These are phyloP conservation scores for Spongia lamella DNA, from an alignment of 37 sponge, comb jelly and placozoan species.

Conservation along the genomic window DNA sequence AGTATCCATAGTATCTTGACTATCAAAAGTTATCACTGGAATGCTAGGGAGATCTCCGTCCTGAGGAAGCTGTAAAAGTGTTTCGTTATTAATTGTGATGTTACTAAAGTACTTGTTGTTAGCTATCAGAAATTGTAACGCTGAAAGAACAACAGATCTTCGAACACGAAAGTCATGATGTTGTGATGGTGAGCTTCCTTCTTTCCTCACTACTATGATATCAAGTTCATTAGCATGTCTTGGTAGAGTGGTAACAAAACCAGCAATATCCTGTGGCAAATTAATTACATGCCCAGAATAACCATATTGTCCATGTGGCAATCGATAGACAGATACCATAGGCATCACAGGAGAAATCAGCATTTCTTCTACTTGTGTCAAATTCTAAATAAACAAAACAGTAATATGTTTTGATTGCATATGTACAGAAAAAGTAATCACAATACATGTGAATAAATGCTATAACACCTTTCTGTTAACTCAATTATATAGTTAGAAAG, in stretches of 20 bases:
- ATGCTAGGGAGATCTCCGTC: slow-evolving; percentile 30
- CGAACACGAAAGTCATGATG: slow-evolving; percentile 55
- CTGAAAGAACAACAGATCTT: slow-evolving; percentile 18
- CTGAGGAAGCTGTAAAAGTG: slow-evolving; percentile 30
- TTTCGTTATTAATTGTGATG: slow-evolving; percentile 1
- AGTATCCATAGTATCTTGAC: neutral
- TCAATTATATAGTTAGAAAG: too few relatives aligned
- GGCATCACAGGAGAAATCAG: slow-evolving; percentile 51
- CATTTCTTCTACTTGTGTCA: slow-evolving; percentile 33
- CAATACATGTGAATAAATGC: too few relatives aligned
- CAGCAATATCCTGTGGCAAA: slow-evolving; percentile 24
- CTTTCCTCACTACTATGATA: slow-evolving; percentile 34
- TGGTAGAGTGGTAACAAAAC: slow-evolving; percentile 34
- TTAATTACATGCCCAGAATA: slow-evolving; percentile 41
- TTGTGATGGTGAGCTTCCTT: neutral
- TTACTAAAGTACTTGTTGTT: slow-evolving; percentile 42
- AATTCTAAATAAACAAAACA: too few relatives aligned
- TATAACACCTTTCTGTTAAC: too few relatives aligned
- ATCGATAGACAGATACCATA: slow-evolving; percentile 39
- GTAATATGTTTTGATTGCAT: too few relatives aligned
- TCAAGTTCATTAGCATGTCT: slow-evolving; percentile 12
- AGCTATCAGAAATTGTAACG: slow-evolving; percentile 29
- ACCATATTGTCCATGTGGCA: slow-evolving; percentile 30
- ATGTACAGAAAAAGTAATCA: too few relatives aligned
- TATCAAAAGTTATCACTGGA: neutral